Conservation (phyloP, 2,113 vertebrate genomes). For the Lates calcarifer region DNA sequence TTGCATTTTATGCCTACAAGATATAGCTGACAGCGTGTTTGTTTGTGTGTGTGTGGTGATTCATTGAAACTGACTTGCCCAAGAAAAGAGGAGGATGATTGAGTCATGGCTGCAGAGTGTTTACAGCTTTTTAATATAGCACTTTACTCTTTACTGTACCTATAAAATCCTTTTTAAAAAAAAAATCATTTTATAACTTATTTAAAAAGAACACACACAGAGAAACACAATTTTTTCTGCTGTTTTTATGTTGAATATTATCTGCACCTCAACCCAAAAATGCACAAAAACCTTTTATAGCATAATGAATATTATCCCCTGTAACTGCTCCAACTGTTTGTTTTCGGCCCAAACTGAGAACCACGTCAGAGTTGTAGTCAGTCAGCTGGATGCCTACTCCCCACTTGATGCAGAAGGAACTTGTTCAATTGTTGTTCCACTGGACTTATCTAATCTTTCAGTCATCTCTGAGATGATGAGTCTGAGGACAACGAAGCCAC, state of each 20-base stretch:
- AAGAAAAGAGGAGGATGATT: constrained; percentile 52
- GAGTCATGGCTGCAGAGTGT: constrained; percentile 61
- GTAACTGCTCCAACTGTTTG: constrained; percentile 23
- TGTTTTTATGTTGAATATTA: not conserved
- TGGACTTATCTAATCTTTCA: constrained; percentile 51
- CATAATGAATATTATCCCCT: constrained; percentile 14
- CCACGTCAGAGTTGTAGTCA: not conserved
- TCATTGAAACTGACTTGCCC: constrained; percentile 46
- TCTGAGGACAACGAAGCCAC: constrained; percentile 31
- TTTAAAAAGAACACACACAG: constrained; percentile 59
- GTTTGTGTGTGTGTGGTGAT: constrained; percentile 33
- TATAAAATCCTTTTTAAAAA: constrained; percentile 69
- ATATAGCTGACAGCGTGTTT: not conserved
- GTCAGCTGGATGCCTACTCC: not conserved
- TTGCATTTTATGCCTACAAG: no score
- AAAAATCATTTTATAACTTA: constrained; percentile 57
- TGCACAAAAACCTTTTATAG: not conserved
- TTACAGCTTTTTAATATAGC: constrained; percentile 57
- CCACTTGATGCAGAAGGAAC: constrained; percentile 15
- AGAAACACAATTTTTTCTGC: not conserved
- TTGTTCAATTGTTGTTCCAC: constrained; percentile 34
- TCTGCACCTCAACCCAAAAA: not conserved
- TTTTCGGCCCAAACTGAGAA: constrained; percentile 1
- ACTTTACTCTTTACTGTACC: constrained; percentile 51
- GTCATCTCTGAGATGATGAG: constrained; percentile 46